Conservation (phyloP, 2,888 invertebrate species). For the Elaeidobius kamerunicus region DNA sequence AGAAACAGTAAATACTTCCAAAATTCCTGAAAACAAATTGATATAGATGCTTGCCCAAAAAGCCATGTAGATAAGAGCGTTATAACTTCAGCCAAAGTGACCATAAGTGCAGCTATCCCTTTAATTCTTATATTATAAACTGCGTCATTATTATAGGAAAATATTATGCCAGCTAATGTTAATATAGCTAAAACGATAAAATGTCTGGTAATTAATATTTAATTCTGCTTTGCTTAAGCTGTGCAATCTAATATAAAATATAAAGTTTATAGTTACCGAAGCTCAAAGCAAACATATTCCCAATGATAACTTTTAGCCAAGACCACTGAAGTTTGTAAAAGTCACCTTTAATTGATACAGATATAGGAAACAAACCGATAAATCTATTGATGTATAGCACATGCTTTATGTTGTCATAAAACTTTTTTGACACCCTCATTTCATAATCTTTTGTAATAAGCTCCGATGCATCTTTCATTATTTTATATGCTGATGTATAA, state of each 20-base stretch:
- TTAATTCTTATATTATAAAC: slow-evolving; percentile 22
- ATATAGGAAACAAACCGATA: slow-evolving; percentile 19
- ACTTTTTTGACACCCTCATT: slow-evolving; percentile 11
- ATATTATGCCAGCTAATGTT: slow-evolving; percentile 7
- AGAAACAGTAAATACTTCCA: slow-evolving; percentile 19
- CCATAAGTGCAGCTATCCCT: slow-evolving; percentile 10
- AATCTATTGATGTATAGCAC: slow-evolving; percentile 18
- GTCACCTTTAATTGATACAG: slow-evolving; percentile 6
- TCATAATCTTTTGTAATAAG: slow-evolving; percentile 10
- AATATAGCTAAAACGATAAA: slow-evolving; percentile 16
- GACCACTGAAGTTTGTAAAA: slow-evolving; percentile 17
- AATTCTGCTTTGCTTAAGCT: too few relatives aligned
- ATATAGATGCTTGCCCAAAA: slow-evolving; percentile 16
- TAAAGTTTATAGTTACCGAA: too few relatives aligned
- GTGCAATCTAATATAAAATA: too few relatives aligned
- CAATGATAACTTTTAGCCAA: slow-evolving; percentile 23
- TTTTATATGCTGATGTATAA: not conserved
- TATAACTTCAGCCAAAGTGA: slow-evolving; percentile 15
- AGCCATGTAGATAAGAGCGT: slow-evolving; percentile 18
- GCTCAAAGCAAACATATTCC: slow-evolving; percentile 7
- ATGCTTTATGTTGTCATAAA: slow-evolving; percentile 17
- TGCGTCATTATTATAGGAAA: slow-evolving; percentile 16
- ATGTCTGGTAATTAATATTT: too few relatives aligned
- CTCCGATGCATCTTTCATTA: slow-evolving; percentile 7
- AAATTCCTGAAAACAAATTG: slow-evolving; percentile 16